These are phyloP conservation scores for Hyaena hyaena DNA, from an alignment of 2,113 vertebrate genomes.

Conservation along the genomic window DNA sequence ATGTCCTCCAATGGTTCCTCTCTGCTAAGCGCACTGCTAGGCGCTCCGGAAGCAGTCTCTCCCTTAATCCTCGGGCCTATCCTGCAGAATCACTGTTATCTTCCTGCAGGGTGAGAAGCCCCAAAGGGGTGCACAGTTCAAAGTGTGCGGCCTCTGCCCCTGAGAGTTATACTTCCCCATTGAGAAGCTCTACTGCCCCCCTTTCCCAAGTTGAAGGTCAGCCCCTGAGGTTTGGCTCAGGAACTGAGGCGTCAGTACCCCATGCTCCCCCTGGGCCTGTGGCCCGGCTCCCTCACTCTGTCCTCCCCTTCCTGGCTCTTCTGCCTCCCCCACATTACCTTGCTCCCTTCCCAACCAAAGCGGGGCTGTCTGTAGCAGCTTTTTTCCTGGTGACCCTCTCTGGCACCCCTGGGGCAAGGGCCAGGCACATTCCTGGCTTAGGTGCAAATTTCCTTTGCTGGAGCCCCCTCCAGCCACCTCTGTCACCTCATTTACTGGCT, in stretches of 20 bases:
- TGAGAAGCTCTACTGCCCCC: neutral
- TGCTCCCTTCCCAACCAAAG: neutral
- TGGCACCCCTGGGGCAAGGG: neutral
- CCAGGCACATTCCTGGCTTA: neutral
- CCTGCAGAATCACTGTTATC: neutral
- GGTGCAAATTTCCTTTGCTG: neutral
- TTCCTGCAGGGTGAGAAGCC: neutral
- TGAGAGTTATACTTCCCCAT: too few relatives aligned
- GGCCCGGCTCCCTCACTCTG: neutral
- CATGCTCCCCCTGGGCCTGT: neutral
- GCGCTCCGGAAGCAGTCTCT: rapidly evolving
- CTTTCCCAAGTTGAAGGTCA: neutral
- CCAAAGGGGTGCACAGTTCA: rapidly evolving
- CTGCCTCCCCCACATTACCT: neutral
- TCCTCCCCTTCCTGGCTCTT: neutral
- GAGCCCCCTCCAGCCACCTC: neutral
- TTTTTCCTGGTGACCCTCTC: neutral
- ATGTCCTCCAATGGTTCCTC: neutral
- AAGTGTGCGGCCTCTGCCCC: neutral
- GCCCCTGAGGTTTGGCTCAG: neutral
- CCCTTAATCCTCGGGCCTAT: neutral
- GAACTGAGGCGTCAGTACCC: neutral
- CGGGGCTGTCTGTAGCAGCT: neutral
- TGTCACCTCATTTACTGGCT: neutral
- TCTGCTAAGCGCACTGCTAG: neutral